A percentile compares a stretch with the other conserved stretches of the same genome.
Evolutionary conservation across 2,797 vertebrate genomes (phyloP).

Genomic region (Prionace glauca): DNA sequence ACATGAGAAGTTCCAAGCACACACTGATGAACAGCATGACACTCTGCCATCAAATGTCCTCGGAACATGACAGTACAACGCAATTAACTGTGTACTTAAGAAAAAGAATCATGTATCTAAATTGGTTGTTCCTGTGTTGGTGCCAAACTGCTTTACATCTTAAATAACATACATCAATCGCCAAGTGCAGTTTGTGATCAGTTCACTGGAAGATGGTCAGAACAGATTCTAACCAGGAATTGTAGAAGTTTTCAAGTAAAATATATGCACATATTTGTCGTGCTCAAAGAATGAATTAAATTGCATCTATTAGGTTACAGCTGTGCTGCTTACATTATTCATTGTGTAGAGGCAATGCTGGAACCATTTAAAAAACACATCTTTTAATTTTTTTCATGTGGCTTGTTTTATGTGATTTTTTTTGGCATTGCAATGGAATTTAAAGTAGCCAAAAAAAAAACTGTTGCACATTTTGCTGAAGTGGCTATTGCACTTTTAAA

Average conservation of each 20-base stretch:
- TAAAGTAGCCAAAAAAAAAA: background rate
- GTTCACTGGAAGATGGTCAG: background rate
- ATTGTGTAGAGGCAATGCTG: background rate
- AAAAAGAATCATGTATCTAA: background rate
- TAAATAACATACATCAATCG: background rate
- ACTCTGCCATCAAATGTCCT: background rate
- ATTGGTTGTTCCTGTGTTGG: background rate
- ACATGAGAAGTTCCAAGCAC: background rate
- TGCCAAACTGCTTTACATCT: background rate
- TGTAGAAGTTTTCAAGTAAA: background rate
- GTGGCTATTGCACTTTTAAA: background rate
- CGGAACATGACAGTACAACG: background rate
- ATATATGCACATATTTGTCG: background rate
- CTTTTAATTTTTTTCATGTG: background rate
- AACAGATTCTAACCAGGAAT: background rate
- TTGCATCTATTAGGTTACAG: background rate
- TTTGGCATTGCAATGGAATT: background rate
- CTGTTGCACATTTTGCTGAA: background rate
- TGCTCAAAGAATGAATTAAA: background rate
- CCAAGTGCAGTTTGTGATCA: background rate
- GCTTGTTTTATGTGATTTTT: background rate
- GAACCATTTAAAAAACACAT: background rate
- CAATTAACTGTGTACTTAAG: background rate
- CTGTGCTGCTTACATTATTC: conserved; percentile 6
- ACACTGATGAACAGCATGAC: background rate